Percentiles rank a stretch among this genome's conserved stretches.
phyloP scores from a whole-genome alignment of 1,140 invertebrate genomes.

The Heliconius congener region DNA sequence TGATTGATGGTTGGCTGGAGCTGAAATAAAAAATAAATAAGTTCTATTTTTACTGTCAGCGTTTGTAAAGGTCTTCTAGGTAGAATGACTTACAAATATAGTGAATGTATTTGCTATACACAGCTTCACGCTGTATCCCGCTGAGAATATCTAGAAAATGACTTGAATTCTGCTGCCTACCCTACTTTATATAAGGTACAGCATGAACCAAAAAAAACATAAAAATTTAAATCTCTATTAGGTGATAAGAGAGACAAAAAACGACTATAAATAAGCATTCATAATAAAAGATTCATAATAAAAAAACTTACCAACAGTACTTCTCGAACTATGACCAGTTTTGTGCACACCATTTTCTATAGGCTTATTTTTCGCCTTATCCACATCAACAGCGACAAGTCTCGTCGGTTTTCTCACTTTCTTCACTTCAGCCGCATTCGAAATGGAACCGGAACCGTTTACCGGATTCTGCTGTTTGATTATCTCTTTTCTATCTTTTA shows the following conservation, averaged over 20 bases:
- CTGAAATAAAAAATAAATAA: conserved; percentile 40
- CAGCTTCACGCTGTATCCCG: too few species aligned
- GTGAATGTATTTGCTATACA: too few species aligned
- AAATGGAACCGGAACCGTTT: conserved; percentile 55
- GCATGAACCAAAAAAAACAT: too few species aligned
- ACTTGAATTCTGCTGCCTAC: too few species aligned
- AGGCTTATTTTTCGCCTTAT: conserved; percentile 57
- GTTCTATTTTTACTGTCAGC: background rate
- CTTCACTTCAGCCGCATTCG: conserved; percentile 52
- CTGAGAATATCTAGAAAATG: too few species aligned
- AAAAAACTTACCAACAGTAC: conserved; percentile 31
- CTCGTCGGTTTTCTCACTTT: conserved; percentile 65
- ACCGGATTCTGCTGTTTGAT: conserved; percentile 69
- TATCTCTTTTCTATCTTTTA: conserved; percentile 77
- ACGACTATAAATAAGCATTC: too few species aligned
- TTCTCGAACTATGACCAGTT: conserved; percentile 55
- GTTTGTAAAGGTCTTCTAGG: too few species aligned
- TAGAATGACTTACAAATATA: too few species aligned
- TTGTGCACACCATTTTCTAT: conserved; percentile 65
- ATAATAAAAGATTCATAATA: background rate
- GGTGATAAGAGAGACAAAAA: too few species aligned
- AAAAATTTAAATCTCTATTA: too few species aligned
- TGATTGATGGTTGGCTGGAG: conserved; percentile 43
- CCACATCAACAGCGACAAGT: conserved; percentile 56
- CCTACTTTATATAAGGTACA: too few species aligned